A percentile compares a stretch with the other conserved stretches of the same genome.
Conservation (phyloP, 1,140 invertebrate genomes). For the Dysdera silvatica region DNA sequence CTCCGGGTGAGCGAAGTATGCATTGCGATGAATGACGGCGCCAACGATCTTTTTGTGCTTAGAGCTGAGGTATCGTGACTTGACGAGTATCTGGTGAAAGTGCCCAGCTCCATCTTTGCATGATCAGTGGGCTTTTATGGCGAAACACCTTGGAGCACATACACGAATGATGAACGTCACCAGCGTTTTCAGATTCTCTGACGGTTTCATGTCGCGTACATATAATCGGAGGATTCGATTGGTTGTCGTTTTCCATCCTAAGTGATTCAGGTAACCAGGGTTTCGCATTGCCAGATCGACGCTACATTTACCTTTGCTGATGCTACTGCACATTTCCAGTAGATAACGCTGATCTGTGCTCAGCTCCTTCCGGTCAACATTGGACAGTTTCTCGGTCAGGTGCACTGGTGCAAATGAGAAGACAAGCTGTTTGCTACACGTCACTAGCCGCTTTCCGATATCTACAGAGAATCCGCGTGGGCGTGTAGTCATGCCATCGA, state of each 20-base stretch:
- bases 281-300: neutral
- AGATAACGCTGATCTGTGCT: neutral
- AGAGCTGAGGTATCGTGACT: neutral
- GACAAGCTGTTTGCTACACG: neutral
- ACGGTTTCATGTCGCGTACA: neutral
- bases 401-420: neutral
- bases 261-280: neutral
- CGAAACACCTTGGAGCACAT: neutral
- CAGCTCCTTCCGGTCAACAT: neutral
- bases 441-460: neutral
- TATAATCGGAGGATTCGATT: neutral
- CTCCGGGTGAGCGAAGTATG: neutral
- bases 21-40: neutral
- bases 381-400: neutral
- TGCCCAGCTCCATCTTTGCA: neutral
- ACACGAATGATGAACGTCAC: neutral
- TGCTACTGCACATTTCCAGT: neutral
- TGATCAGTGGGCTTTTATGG: neutral
- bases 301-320: neutral
- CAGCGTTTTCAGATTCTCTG: neutral
- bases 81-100: neutral
- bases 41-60: neutral
- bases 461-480: neutral
- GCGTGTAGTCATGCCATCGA: neutral
- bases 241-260: neutral